Conservation (phyloP, 2,888 invertebrate genomes). For the Hoplodrina ambigua region DNA sequence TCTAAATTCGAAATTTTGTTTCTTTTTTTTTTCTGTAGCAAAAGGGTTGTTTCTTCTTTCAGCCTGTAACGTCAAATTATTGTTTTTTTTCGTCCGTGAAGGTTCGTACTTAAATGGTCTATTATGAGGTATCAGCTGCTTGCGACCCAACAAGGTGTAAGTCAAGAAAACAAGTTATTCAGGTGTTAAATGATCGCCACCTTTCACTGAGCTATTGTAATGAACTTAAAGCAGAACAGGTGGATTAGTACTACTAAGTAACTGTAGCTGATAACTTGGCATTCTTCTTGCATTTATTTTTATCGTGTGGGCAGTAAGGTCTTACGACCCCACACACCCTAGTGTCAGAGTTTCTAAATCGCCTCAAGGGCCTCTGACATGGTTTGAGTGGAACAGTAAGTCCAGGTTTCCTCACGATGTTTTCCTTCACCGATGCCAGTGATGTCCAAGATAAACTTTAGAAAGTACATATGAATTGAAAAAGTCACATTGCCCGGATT, state of each 20-base stretch:
- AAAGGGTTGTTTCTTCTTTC: constrained; percentile 37
- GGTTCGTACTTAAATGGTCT: constrained; percentile 21
- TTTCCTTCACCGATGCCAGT: no score
- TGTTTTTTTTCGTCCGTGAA: constrained; percentile 18
- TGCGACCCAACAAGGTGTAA: constrained; percentile 37
- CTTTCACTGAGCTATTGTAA: constrained; percentile 52
- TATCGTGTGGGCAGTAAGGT: no score
- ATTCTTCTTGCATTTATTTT: no score
- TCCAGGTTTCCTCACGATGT: no score
- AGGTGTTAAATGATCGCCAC: constrained; percentile 41
- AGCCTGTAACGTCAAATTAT: constrained; percentile 8
- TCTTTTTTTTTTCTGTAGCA: constrained; percentile 34
- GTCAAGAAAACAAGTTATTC: constrained; percentile 48
- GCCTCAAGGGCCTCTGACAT: no score
- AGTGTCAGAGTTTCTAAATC: no score
- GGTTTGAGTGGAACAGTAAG: no score
- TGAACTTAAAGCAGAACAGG: constrained; percentile 40
- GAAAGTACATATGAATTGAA: no score
- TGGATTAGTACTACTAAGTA: constrained; percentile 16
- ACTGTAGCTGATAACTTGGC: constrained; percentile 16
- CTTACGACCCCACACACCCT: no score
- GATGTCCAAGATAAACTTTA: no score
- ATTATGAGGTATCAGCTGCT: constrained; percentile 40
- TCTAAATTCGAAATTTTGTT: constrained; percentile 49
- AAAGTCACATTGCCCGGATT: no score